Base-by-base conservation (phyloP, 2,888 invertebrate species). In the Drosophila monieri region DNA sequence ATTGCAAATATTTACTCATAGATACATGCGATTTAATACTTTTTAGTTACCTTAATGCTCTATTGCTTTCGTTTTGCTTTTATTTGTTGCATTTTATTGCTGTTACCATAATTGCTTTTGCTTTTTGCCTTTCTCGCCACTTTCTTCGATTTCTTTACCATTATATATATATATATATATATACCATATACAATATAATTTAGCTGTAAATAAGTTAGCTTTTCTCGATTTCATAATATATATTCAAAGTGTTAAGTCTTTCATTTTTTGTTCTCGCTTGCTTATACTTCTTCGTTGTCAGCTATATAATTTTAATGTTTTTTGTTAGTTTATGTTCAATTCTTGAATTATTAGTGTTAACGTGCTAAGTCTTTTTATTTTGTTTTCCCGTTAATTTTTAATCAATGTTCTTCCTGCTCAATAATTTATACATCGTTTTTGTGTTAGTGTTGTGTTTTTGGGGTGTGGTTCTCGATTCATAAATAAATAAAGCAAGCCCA, bases 231-330 rank as follows among this genome's bases (percentile, higher is more conserved):
- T 61, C 57, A 71, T 67, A 67, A 64, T 65, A 67, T 72, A 77
- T 85, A 74, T 78, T 86, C 80, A 80, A 86, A 84, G 78, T 84
- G 85, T 81, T 80, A 87, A 83, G 81, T 83, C 81, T 83, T 83
- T 83, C 85, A 85, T 85, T 87, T 81, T 84, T 86, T 80, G 84
- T 76, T 83, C 77, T 79, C 73, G 58, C 62, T 68, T 78, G 57
- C 64, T 61, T 78, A 58, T 14, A 39, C 39, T 62, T 32, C 35
- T 35, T 75, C 67, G 52, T 68, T 62, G 64, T 74, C 73, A 68
- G 62, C 65, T 80, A 58, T 68, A 68, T 54, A 58, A 43, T 55
- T 56, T 49, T 41, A 30, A 47, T 66, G 60, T 27, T 58, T 66
- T 18, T 43, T 58, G 44, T 52, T 69, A 71, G 51, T 65, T 65